Evolutionary conservation across 2,888 invertebrate species (phyloP).

Genomic region (Gari tellinella): DNA sequence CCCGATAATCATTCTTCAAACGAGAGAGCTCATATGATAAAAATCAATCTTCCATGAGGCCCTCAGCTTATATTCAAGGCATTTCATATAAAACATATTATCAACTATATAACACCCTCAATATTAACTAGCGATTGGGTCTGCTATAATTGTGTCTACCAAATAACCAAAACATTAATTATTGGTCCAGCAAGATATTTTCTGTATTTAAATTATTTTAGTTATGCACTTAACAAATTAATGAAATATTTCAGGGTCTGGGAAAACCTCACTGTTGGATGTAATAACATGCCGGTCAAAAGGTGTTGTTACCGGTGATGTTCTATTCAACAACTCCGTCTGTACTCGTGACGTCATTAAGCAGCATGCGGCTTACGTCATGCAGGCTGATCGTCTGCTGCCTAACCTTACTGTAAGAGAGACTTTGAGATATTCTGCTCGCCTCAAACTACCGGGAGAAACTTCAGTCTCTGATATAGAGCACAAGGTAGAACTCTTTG

Average conservation of each 20-base stretch:
- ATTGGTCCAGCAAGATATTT: no score
- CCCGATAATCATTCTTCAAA: no score
- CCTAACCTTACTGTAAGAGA: slow-evolving; percentile 95
- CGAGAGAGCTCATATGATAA: no score
- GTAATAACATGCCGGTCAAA: slow-evolving; percentile 89
- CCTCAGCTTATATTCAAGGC: no score
- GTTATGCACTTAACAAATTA: no score
- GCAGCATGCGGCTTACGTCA: slow-evolving; percentile 94
- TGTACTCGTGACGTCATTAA: slow-evolving; percentile 88
- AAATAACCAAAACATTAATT: no score
- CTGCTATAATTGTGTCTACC: no score
- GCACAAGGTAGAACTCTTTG: slow-evolving; percentile 60
- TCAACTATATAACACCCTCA: no score
- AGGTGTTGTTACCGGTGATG: slow-evolving; percentile 59
- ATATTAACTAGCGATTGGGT: no score
- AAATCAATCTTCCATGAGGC: no score
- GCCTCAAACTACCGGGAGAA: slow-evolving; percentile 81
- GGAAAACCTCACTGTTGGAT: slow-evolving; percentile 93
- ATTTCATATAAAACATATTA: no score
- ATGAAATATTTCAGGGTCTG: slow-evolving; percentile 54
- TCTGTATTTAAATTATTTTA: no score
- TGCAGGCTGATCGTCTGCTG: slow-evolving; percentile 92
- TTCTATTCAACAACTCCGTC: slow-evolving; percentile 55
- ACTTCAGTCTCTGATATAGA: slow-evolving; percentile 31
- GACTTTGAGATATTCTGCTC: slow-evolving; percentile 80